A percentile compares a stretch with the other conserved stretches of the same genome.
phyloP scores from a whole-genome alignment of 2,797 vertebrate species.

The Schizopygopsis malacanthus region DNA sequence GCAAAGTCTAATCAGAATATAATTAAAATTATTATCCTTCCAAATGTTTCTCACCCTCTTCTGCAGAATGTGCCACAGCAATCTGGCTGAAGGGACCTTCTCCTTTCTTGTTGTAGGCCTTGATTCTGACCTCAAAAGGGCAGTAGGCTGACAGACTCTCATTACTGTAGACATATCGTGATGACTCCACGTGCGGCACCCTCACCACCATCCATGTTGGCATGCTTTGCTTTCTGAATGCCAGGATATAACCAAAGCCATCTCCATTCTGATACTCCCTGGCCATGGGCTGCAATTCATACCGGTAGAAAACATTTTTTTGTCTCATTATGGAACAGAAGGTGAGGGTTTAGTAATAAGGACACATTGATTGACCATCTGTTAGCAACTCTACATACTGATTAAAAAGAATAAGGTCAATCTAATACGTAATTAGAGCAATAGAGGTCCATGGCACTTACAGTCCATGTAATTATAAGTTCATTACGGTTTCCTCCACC shows the following conservation, averaged over 20 bases:
- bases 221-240: conserved; percentile 83
- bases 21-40: neutral
- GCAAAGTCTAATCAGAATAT: conserved; percentile 5
- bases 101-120: conserved; percentile 88
- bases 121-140: conserved; percentile 94
- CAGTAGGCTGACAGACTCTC: conserved; percentile 87
- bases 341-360: neutral
- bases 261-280: conserved; percentile 96
- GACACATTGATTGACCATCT: neutral
- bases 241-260: conserved; percentile 91
- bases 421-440: neutral
- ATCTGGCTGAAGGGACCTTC: conserved; percentile 94
- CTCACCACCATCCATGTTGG: conserved; percentile 78
- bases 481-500: conserved; percentile 93
- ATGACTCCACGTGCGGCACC: conserved; percentile 85
- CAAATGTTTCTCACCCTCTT: conserved; percentile 84
- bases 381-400: neutral
- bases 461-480: conserved; percentile 93
- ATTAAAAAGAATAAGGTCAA: neutral
- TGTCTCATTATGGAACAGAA: neutral
- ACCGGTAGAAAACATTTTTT: neutral
- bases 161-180: conserved; percentile 90
- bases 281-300: conserved; percentile 79
- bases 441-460: conserved; percentile 59
- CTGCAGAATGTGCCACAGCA: conserved; percentile 88